Percentiles rank a stretch among this genome's conserved stretches.
phyloP scores from a whole-genome alignment of 2,888 invertebrate species.

The Platycheirus albimanus region DNA sequence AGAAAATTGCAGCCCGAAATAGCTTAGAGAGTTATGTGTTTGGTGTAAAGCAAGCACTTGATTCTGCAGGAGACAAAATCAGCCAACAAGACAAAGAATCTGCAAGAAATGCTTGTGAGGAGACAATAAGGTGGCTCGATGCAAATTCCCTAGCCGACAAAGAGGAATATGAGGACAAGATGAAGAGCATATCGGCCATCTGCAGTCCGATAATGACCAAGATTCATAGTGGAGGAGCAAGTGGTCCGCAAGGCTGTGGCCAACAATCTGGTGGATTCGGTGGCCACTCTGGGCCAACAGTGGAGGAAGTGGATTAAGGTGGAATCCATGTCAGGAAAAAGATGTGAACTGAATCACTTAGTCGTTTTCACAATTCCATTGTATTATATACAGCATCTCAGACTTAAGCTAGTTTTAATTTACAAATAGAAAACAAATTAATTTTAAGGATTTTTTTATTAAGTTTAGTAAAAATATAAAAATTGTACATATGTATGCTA shows the following conservation, averaged over 20 bases:
- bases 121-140: conserved; percentile 88
- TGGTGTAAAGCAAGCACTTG: conserved; percentile 87
- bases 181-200: conserved; percentile 76
- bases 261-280: conserved; percentile 87
- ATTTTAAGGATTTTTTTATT: too few relatives aligned
- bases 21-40: conserved; percentile 87
- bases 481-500: too few relatives aligned
- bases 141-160: conserved; percentile 88
- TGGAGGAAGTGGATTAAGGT: conserved; percentile 75
- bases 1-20: conserved; percentile 87
- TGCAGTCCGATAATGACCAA: conserved; percentile 79
- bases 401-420: too few relatives aligned
- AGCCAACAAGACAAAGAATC: conserved; percentile 87
- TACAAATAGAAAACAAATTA: too few relatives aligned
- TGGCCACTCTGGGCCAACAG: conserved; percentile 77
- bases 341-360: too few relatives aligned
- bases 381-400: too few relatives aligned
- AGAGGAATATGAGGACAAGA: conserved; percentile 86
- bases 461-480: too few relatives aligned
- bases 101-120: conserved; percentile 85
- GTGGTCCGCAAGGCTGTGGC: conserved; percentile 75
- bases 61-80: conserved; percentile 86
- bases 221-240: conserved; percentile 67
- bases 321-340: neutral
- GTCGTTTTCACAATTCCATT: neutral